Evolutionary conservation across 2,113 vertebrate genomes (phyloP).

Genomic region (Pagrus major): DNA sequence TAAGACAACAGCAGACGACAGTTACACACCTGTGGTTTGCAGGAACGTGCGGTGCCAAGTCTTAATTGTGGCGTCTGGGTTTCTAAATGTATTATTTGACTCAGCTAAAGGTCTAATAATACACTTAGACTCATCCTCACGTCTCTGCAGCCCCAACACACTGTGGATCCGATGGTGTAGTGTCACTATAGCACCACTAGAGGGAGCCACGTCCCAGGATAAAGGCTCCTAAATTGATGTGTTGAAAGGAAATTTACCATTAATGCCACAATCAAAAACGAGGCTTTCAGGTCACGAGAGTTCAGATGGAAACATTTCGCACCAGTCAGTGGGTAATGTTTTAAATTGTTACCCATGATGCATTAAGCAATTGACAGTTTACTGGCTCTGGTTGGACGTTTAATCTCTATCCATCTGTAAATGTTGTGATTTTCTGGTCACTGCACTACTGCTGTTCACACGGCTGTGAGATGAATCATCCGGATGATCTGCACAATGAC

Average conservation of each 20-base stretch:
- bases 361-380: neutral
- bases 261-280: neutral
- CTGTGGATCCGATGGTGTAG: neutral
- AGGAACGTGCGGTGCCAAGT: no score
- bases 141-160: neutral
- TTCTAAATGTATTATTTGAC: neutral
- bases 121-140: neutral
- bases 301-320: neutral
- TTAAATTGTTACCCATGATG: neutral
- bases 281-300: neutral
- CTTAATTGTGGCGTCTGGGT: no score
- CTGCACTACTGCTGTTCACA: constrained; percentile 28
- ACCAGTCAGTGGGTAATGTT: no score
- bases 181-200: constrained; percentile 12
- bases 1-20: no score
- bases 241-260: neutral
- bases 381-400: neutral
- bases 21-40: no score
- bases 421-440: constrained; percentile 29
- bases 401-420: constrained; percentile 15
- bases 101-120: no score
- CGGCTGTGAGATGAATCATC: constrained; percentile 25
- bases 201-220: constrained; percentile 20
- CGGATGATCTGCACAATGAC: constrained; percentile 14
- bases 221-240: neutral